These are phyloP conservation scores for Bombus picipes DNA, from an alignment of 1,140 invertebrate species.

Conservation along the genomic window DNA sequence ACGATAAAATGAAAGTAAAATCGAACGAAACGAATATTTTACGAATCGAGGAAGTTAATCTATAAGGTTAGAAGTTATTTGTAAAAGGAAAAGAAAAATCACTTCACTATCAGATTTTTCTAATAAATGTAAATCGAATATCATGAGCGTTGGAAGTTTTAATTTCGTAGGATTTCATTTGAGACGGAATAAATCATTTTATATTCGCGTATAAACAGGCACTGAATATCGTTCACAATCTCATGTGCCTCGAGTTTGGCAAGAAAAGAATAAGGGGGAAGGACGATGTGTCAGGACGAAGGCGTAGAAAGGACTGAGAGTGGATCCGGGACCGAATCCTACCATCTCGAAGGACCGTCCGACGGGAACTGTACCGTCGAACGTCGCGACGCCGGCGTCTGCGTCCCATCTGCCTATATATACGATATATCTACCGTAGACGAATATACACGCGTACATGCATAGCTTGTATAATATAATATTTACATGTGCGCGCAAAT, in stretches of 20 bases:
- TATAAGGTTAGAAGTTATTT: neutral
- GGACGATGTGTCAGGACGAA: constrained; percentile 64
- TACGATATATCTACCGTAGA: constrained; percentile 36
- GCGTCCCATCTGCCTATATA: constrained; percentile 75
- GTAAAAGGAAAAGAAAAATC: neutral
- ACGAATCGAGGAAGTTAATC: neutral
- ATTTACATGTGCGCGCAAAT: constrained; percentile 49
- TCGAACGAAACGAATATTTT: neutral
- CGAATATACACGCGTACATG: constrained; percentile 52
- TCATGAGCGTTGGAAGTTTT: too few relatives aligned
- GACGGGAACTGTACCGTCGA: constrained; percentile 81
- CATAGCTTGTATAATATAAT: constrained; percentile 59
- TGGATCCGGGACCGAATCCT: constrained; percentile 70
- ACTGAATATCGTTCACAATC: neutral
- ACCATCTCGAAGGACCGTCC: constrained; percentile 79
- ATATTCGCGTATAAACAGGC: neutral
- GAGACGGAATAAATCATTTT: neutral
- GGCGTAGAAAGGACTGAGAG: constrained; percentile 75
- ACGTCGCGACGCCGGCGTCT: constrained; percentile 81
- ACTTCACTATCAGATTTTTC: constrained; percentile 47
- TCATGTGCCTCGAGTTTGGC: constrained; percentile 6
- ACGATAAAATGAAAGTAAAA: neutral
- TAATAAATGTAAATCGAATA: neutral
- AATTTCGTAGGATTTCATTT: too few relatives aligned
- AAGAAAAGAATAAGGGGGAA: constrained; percentile 38